Conservation (phyloP, 1,140 invertebrate species). For the Pollicipes pollicipes region DNA sequence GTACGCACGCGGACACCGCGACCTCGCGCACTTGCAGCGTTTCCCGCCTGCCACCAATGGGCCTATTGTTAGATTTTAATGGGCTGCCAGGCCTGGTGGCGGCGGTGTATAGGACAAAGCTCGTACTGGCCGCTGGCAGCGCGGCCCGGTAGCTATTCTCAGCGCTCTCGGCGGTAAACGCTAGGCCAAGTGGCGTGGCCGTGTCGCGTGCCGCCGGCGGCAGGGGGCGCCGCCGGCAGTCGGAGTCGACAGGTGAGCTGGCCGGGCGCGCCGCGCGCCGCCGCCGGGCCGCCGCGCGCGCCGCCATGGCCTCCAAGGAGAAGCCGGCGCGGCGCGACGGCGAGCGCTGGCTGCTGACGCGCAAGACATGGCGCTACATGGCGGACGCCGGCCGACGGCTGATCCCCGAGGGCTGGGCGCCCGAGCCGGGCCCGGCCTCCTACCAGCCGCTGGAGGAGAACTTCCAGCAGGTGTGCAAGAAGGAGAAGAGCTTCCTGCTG, state of each 20-base stretch:
- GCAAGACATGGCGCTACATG: slow-evolving; percentile 81
- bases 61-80: background rate
- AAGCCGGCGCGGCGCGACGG: background rate
- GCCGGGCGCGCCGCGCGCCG: too few relatives aligned
- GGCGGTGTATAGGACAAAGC: background rate
- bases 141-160: background rate
- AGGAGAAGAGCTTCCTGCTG: slow-evolving; percentile 53
- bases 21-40: too few relatives aligned
- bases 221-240: background rate
- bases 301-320: background rate
- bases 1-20: too few relatives aligned
- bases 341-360: slow-evolving; percentile 64
- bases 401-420: slow-evolving; percentile 43
- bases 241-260: too few relatives aligned
- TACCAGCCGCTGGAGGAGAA: slow-evolving; percentile 59
- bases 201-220: background rate
- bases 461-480: slow-evolving; percentile 60
- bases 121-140: background rate
- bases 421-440: slow-evolving; percentile 45
- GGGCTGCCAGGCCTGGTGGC: background rate
- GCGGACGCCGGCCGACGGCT: slow-evolving; percentile 64
- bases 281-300: too few relatives aligned
- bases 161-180: background rate
- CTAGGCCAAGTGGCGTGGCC: background rate
- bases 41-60: too few relatives aligned